These are phyloP conservation scores for Amblyjoppa fuscipennis DNA, from an alignment of 2,888 invertebrate genomes.

Conservation along the genomic window DNA sequence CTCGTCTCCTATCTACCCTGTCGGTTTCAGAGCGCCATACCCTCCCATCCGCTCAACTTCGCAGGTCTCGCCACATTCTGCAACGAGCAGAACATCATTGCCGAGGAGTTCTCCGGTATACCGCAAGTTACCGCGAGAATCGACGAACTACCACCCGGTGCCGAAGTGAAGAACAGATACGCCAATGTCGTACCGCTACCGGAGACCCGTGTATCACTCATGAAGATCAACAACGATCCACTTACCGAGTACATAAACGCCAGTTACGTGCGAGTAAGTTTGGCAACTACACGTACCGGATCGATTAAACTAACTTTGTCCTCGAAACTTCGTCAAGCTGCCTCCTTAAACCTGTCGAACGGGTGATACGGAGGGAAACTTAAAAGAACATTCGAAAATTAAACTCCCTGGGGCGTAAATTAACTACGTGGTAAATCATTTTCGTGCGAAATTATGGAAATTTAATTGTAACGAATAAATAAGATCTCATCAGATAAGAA, in stretches of 20 bases:
- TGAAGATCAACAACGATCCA: constrained; percentile 90
- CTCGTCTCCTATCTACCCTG: background rate
- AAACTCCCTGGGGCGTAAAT: background rate
- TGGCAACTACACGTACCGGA: background rate
- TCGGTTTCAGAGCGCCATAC: constrained; percentile 84
- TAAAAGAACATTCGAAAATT: background rate
- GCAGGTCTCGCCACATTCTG: constrained; percentile 92
- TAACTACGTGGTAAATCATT: background rate
- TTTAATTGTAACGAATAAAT: background rate
- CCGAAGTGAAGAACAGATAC: constrained; percentile 96
- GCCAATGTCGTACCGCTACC: constrained; percentile 98
- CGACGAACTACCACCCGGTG: constrained; percentile 94
- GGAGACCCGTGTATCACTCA: constrained; percentile 94
- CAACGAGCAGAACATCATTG: constrained; percentile 90
- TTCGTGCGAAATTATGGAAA: background rate
- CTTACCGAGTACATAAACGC: constrained; percentile 97
- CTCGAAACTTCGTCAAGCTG: background rate
- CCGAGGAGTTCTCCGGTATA: constrained; percentile 93
- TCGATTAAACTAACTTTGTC: constrained; percentile 1
- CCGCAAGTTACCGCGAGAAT: constrained; percentile 92
- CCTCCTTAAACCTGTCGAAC: background rate
- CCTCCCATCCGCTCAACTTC: constrained; percentile 92
- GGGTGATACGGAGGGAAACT: background rate
- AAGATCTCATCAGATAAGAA: too few relatives aligned
- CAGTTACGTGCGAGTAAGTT: constrained; percentile 94